phyloP scores from a whole-genome alignment of 2,113 vertebrate genomes.

The Phylloscopus trochiloides region DNA sequence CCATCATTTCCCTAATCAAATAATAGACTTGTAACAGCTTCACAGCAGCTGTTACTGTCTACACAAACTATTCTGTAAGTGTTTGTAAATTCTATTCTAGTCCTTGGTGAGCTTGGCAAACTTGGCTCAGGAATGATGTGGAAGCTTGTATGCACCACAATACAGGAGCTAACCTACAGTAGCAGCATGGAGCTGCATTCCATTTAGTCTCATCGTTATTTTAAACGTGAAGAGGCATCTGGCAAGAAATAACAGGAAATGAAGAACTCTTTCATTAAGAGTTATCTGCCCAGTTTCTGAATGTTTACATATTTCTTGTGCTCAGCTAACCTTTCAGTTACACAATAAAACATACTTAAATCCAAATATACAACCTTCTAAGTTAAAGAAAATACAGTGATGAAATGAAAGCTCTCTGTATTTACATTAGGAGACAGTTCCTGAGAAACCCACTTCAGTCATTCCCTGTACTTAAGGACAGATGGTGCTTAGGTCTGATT shows the following conservation, averaged over 20 bases:
- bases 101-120: not conserved
- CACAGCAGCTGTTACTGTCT: not conserved
- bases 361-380: not conserved
- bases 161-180: not conserved
- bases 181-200: not conserved
- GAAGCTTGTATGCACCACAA: not conserved
- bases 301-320: not conserved
- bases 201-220: not conserved
- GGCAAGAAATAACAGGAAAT: not conserved
- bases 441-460: not conserved
- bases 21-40: not conserved
- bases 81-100: not conserved
- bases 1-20: not conserved
- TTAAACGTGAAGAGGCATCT: not conserved
- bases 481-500: not conserved
- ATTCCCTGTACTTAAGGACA: fast-evolving
- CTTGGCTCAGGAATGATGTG: not conserved
- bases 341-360: not conserved
- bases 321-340: not conserved
- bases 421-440: not conserved
- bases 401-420: not conserved
- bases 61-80: not conserved
- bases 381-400: not conserved
- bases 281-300: not conserved
- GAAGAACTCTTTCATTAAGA: not conserved